A percentile compares a stretch with the other conserved stretches of the same genome.
Evolutionary conservation across 2,888 invertebrate species (phyloP).

Genomic region (Cinara cedri): DNA sequence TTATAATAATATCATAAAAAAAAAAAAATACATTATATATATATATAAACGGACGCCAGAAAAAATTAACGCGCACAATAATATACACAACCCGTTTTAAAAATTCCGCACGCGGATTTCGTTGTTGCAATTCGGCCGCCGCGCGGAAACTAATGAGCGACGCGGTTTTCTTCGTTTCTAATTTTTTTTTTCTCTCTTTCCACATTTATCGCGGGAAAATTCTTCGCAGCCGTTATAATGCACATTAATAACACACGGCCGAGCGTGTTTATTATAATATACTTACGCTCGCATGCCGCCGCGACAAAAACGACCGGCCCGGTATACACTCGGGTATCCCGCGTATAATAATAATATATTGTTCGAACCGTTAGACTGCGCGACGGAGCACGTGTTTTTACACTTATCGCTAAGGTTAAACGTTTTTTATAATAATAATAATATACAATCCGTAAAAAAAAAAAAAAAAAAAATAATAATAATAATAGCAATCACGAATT

Average conservation of each 20-base stretch:
- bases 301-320: background rate
- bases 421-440: background rate
- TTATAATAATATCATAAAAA: too few species aligned
- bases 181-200: too few species aligned
- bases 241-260: background rate
- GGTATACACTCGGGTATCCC: background rate
- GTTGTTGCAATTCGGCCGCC: background rate
- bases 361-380: background rate
- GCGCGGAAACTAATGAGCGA: background rate
- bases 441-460: background rate
- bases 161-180: too few species aligned
- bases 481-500: constrained; percentile 20
- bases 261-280: too few species aligned
- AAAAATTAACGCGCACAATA: too few species aligned
- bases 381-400: background rate
- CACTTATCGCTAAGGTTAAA: too few species aligned
- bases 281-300: background rate
- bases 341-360: background rate
- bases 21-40: too few species aligned
- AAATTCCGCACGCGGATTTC: background rate
- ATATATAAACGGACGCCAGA: too few species aligned
- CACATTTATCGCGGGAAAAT: too few species aligned
- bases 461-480: background rate
- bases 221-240: background rate
- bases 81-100: background rate